Evolutionary conservation across 2,113 vertebrate species (phyloP).

Genomic region (Ophthalmolycus amberensis): DNA sequence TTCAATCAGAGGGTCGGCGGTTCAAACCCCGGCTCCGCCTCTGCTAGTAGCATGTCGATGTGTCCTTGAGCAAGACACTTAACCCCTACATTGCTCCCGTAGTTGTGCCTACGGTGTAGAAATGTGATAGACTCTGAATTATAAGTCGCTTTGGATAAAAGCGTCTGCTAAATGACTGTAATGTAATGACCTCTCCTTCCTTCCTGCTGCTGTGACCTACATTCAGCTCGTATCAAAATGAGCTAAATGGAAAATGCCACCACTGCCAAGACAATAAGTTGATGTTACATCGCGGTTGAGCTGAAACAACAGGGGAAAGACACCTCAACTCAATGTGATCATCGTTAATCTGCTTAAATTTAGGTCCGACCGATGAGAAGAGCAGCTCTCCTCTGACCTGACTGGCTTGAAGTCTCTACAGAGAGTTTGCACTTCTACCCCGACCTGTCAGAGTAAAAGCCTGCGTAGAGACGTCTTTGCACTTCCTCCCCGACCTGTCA

Average conservation of each 20-base stretch:
- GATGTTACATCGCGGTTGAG: too few relatives aligned
- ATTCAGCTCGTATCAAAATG: not conserved
- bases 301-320: not conserved
- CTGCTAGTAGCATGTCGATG: too few relatives aligned
- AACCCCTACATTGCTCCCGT: too few relatives aligned
- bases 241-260: not conserved
- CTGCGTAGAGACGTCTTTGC: too few relatives aligned
- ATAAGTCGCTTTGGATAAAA: too few relatives aligned
- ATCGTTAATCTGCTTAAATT: not conserved
- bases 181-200: not conserved
- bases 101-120: too few relatives aligned
- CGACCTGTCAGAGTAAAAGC: not conserved
- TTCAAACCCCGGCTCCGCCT: too few relatives aligned
- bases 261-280: not conserved
- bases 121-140: too few relatives aligned
- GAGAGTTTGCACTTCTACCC: not conserved
- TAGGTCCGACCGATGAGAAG: not conserved
- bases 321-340: not conserved
- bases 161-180: too few relatives aligned
- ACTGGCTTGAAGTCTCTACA: not conserved
- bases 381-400: not conserved
- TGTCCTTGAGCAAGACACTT: too few relatives aligned
- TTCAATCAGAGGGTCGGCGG: too few relatives aligned
- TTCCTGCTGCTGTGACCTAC: not conserved
- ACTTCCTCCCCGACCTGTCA: not conserved